Percentiles rank a stretch among this genome's conserved stretches.
Conservation (phyloP, 2,113 vertebrate genomes). For the Petromus typicus region DNA sequence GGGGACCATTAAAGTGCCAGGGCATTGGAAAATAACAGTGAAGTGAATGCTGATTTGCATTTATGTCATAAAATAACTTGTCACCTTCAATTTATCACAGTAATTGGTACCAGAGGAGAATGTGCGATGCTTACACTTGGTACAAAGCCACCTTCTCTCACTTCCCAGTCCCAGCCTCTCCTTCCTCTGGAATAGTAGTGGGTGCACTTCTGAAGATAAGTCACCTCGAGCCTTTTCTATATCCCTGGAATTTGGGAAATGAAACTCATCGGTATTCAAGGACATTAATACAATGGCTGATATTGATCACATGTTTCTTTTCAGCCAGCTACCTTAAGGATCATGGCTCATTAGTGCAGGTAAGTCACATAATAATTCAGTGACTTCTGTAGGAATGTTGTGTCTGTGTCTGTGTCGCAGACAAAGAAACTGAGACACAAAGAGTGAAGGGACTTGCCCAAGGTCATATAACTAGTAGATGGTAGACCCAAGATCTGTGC, state of each 20-base stretch:
- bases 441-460: conserved; percentile 35
- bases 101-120: conserved; percentile 80
- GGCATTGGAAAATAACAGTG: conserved; percentile 81
- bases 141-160: conserved; percentile 75
- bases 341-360: neutral
- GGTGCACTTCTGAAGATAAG: conserved; percentile 30
- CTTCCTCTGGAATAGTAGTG: conserved; percentile 38
- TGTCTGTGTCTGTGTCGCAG: neutral
- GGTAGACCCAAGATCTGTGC: neutral
- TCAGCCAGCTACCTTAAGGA: neutral
- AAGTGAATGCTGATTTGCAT: conserved; percentile 82
- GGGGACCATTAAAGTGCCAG: conserved; percentile 82
- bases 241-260: neutral
- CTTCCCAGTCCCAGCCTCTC: conserved; percentile 22
- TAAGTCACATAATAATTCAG: neutral
- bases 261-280: neutral
- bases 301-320: neutral
- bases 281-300: neutral
- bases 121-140: conserved; percentile 72
- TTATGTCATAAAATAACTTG: conserved; percentile 81
- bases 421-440: conserved; percentile 25
- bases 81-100: conserved; percentile 71
- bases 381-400: neutral
- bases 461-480: neutral
- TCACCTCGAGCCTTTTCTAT: neutral